phyloP scores from a whole-genome alignment of 2,797 vertebrate species.

The Anas capensis region DNA sequence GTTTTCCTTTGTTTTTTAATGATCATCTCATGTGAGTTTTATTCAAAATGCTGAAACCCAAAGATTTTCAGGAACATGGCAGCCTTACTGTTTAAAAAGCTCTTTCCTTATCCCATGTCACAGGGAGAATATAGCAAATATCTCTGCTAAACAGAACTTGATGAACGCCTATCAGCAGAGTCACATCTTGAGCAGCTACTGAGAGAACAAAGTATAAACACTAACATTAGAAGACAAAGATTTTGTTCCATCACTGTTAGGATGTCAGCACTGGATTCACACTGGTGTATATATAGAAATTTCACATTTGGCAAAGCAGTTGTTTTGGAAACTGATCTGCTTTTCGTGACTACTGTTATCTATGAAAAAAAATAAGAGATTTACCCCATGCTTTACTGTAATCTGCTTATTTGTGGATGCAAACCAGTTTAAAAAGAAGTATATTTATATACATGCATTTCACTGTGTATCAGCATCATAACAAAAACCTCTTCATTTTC shows the following conservation, averaged over 20 bases:
- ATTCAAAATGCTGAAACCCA: accelerated
- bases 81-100: neutral
- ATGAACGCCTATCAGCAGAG: neutral
- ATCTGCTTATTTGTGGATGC: constrained; percentile 21
- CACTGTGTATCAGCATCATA: neutral
- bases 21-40: neutral
- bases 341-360: constrained; percentile 5
- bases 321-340: constrained; percentile 13
- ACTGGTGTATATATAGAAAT: neutral
- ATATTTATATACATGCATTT: constrained; percentile 9
- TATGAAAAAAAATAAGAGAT: neutral
- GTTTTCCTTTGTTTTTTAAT: neutral
- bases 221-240: neutral
- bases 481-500: neutral
- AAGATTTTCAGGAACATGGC: neutral
- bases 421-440: constrained; percentile 13
- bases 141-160: neutral
- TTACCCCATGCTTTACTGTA: constrained; percentile 5
- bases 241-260: neutral
- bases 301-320: neutral
- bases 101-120: neutral
- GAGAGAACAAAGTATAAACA: neutral
- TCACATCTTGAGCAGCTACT: neutral
- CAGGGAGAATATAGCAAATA: neutral
- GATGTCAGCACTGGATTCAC: neutral